phyloP scores from a whole-genome alignment of 2,113 vertebrate species.

The Meleagris gallopavo region DNA sequence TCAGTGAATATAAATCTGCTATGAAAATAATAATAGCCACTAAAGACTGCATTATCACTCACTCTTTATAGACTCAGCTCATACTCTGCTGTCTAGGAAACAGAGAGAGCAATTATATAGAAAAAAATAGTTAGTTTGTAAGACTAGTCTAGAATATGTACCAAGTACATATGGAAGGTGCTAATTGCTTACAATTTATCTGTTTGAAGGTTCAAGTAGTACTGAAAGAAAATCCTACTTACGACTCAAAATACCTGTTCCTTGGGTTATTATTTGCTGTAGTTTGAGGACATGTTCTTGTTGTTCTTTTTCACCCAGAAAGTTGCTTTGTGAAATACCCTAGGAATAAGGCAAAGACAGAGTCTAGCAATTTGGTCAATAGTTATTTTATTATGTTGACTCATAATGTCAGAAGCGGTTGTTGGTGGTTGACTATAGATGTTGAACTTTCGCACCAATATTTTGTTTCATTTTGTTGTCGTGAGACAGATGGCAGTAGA shows the following conservation, averaged over 20 bases:
- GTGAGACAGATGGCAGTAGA: no score
- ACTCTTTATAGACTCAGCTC: neutral
- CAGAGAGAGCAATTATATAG: neutral
- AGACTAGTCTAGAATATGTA: neutral
- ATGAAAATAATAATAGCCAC: neutral
- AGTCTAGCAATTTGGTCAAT: no score
- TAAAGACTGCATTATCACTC: neutral
- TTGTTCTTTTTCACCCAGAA: no score
- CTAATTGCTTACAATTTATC: neutral
- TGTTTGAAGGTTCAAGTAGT: neutral
- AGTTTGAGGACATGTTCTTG: no score
- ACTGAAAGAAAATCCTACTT: neutral
- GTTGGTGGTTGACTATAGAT: no score
- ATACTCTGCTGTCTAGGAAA: neutral
- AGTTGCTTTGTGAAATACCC: no score
- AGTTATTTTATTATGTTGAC: no score
- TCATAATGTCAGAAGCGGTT: no score
- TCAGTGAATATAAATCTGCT: neutral
- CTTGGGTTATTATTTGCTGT: no score
- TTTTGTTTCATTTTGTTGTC: no score
- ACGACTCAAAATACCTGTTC: neutral
- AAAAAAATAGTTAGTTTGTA: neutral
- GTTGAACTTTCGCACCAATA: no score
- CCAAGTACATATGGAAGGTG: neutral
- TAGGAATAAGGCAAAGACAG: no score